A percentile compares a stretch with the other conserved stretches of the same genome.
Conservation (phyloP, 2,113 vertebrate species). For the Colistium nudipinnis region DNA sequence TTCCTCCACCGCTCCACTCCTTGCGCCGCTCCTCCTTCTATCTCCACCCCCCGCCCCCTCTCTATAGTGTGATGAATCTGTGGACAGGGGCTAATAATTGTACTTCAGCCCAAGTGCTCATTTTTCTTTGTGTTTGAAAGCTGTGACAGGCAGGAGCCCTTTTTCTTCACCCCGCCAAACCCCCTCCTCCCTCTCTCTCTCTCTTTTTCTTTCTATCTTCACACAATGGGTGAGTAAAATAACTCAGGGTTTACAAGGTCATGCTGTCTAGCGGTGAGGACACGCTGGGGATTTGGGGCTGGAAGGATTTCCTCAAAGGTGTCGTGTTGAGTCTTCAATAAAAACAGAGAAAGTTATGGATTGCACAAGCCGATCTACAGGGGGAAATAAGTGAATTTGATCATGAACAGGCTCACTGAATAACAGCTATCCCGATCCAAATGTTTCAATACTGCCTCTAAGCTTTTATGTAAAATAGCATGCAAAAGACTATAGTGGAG, state of each 20-base stretch:
- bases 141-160: slow-evolving; percentile 79
- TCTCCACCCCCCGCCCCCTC: slow-evolving; percentile 45
- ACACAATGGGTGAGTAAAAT: slow-evolving; percentile 79
- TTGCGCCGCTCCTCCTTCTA: slow-evolving; percentile 32
- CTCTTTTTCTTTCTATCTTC: slow-evolving; percentile 60
- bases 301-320: slow-evolving; percentile 77
- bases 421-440: slow-evolving; percentile 43
- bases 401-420: slow-evolving; percentile 54
- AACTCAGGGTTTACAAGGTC: slow-evolving; percentile 85
- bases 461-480: slow-evolving; percentile 17
- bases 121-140: slow-evolving; percentile 86
- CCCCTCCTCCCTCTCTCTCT: slow-evolving; percentile 23
- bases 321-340: slow-evolving; percentile 71
- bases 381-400: slow-evolving; percentile 60
- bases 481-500: background rate
- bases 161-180: slow-evolving; percentile 13
- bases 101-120: slow-evolving; percentile 83
- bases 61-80: slow-evolving; percentile 82
- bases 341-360: slow-evolving; percentile 73
- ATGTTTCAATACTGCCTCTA: slow-evolving; percentile 29
- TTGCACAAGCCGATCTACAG: slow-evolving; percentile 49
- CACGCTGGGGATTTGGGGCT: slow-evolving; percentile 69
- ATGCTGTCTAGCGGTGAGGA: slow-evolving; percentile 76
- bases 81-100: slow-evolving; percentile 85
- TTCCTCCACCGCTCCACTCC: slow-evolving; percentile 38